Conservation (phyloP, 2,888 invertebrate genomes). For the Dusona sp. region DNA sequence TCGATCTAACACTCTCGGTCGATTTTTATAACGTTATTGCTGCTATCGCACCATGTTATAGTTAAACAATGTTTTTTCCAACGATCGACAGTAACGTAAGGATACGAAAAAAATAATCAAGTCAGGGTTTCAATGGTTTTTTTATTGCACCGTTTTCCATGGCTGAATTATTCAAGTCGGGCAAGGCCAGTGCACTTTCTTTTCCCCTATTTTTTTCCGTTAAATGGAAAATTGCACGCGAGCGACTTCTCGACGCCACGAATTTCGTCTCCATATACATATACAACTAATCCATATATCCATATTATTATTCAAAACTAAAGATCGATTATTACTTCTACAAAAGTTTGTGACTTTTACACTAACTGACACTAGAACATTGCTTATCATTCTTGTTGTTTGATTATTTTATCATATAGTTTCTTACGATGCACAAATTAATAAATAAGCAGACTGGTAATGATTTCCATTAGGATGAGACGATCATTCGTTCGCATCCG, state of each 20-base stretch:
- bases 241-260: constrained; percentile 46
- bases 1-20: too few relatives aligned
- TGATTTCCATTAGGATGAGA: background rate
- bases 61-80: too few relatives aligned
- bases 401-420: background rate
- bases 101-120: constrained; percentile 24
- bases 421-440: background rate
- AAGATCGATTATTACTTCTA: too few relatives aligned
- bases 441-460: background rate
- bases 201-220: background rate
- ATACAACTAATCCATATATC: too few relatives aligned
- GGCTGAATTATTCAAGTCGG: constrained; percentile 63
- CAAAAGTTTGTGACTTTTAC: too few relatives aligned
- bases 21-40: background rate
- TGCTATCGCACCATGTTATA: too few relatives aligned
- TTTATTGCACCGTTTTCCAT: constrained; percentile 30
- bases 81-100: background rate
- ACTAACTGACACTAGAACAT: too few relatives aligned
- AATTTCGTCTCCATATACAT: too few relatives aligned
- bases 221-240: constrained; percentile 55
- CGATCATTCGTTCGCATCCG: background rate
- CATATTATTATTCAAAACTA: too few relatives aligned
- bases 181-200: constrained; percentile 64
- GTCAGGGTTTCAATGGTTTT: constrained; percentile 69
- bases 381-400: background rate